A percentile compares a stretch with the other conserved stretches of the same genome.
Conservation (phyloP, 2,888 invertebrate genomes). For the Carpatolechia fugitivella region DNA sequence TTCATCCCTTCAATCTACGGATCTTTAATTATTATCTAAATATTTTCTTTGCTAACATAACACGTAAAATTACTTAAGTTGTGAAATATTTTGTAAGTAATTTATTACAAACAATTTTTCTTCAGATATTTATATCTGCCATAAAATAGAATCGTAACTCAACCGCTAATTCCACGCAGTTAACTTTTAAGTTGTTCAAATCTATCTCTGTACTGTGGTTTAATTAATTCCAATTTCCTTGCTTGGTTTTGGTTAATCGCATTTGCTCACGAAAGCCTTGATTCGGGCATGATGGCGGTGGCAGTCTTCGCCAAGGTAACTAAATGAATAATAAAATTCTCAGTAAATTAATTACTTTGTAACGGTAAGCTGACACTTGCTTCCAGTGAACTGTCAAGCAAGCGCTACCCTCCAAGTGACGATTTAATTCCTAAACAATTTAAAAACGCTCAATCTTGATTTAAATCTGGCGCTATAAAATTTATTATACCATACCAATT, state of each 20-base stretch:
- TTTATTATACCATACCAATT: too few relatives aligned
- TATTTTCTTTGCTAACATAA: too few relatives aligned
- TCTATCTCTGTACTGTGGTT: conserved; percentile 2
- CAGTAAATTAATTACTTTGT: conserved; percentile 50
- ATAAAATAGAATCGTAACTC: too few relatives aligned
- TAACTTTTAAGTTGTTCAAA: not conserved
- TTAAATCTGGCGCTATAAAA: not conserved
- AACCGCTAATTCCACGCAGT: not conserved
- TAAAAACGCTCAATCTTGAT: not conserved
- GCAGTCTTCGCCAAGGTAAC: conserved; percentile 14
- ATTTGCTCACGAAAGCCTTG: conserved; percentile 17
- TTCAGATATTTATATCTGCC: too few relatives aligned
- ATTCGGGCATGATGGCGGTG: conserved; percentile 16
- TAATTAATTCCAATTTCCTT: conserved; percentile 9
- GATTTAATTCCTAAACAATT: not conserved
- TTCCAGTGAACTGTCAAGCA: conserved; percentile 27
- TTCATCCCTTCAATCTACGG: too few relatives aligned
- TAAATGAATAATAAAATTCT: conserved; percentile 36
- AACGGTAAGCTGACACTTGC: conserved; percentile 55
- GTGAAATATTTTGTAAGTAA: too few relatives aligned
- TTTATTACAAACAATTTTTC: too few relatives aligned
- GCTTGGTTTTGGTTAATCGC: conserved; percentile 8
- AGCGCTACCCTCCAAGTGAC: conserved; percentile 20
- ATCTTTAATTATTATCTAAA: too few relatives aligned
- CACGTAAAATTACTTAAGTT: too few relatives aligned